Base-by-base conservation (phyloP, 2,113 vertebrate genomes). In the Leucosticte australis region DNA sequence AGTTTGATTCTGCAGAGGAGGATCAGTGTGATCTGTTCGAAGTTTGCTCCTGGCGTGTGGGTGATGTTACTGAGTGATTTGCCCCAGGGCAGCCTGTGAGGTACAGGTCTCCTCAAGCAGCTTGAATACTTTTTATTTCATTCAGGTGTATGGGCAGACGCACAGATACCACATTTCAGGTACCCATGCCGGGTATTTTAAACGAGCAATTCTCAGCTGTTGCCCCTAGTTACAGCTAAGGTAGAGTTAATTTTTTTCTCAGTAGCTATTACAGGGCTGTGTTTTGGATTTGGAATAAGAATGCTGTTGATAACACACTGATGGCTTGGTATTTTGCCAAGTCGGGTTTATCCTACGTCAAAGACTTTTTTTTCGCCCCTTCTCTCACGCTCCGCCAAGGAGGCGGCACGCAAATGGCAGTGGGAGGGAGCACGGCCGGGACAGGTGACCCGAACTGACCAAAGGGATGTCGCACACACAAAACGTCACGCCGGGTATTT, bases 401-500 rank as follows among this genome's bases (percentile, higher is more conserved):
- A 23, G 60, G 50, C 13, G 3, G 60, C 20, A 10, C 1, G 8
- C 42, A 24, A 13, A 49, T 6, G 12, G 2, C 15, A 24, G 13
- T 6, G 42, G 60, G 60, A 49, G 30, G 24, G 24, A 65, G 24
- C 59, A 6, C 1, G 28, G 50, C 18, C 8, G 6, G 59, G 41
- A 23, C n/a, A 41, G 59, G 70, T 30, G 70, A 65, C 50, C 69
- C 4, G 15, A 13, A 4, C 6, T 20, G 59, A 13, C n/a, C 60
- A 41, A 65, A 41, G 70, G 28, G n/a, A 24, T 24, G 35, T 20
- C 8, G 30, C 60, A 20, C 70, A 57, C 69, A 39, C 18, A 19
- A 4, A 23, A 19, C 13, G 8, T 24, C 50, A 16, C 11, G 60
- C 19, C 4, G 3, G 10, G 5, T 2, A 0, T 24, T 4, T 4